Evolutionary conservation across 1,140 invertebrate genomes (phyloP).

Genomic region (Globodera rostochiensis): DNA sequence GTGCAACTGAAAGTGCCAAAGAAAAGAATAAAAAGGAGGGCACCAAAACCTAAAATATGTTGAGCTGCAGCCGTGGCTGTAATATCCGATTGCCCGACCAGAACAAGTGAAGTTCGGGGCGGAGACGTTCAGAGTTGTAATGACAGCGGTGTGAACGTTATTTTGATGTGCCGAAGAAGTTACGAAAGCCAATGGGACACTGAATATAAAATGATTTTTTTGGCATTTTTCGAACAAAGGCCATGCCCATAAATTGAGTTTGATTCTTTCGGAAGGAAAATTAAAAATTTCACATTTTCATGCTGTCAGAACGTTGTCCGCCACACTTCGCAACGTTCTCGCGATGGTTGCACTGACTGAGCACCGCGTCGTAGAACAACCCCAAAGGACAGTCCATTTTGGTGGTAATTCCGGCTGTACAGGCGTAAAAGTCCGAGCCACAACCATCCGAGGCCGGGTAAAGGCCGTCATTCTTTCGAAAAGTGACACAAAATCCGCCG

Average conservation of each 20-base stretch:
- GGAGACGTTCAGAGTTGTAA: not conserved
- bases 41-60: conserved; percentile 10
- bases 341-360: conserved; percentile 11
- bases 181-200: no score
- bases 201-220: no score
- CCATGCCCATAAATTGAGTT: no score
- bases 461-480: conserved; percentile 12
- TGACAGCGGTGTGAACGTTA: no score
- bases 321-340: conserved; percentile 22
- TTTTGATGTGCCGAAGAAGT: no score
- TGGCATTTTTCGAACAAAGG: no score
- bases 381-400: conserved; percentile 29
- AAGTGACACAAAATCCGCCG: conserved; percentile 9
- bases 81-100: conserved; percentile 28
- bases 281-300: not conserved
- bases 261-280: no score
- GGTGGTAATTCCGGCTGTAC: not conserved
- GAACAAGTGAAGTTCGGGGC: conserved; percentile 19
- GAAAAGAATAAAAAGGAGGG: not conserved
- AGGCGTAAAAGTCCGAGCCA: conserved; percentile 10
- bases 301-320: not conserved
- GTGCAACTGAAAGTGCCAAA: conserved; percentile 16
- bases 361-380: conserved; percentile 20
- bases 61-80: conserved; percentile 8
- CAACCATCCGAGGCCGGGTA: not conserved